Conservation (phyloP, 2,888 invertebrate species). For the Lasioglossum calceatum region DNA sequence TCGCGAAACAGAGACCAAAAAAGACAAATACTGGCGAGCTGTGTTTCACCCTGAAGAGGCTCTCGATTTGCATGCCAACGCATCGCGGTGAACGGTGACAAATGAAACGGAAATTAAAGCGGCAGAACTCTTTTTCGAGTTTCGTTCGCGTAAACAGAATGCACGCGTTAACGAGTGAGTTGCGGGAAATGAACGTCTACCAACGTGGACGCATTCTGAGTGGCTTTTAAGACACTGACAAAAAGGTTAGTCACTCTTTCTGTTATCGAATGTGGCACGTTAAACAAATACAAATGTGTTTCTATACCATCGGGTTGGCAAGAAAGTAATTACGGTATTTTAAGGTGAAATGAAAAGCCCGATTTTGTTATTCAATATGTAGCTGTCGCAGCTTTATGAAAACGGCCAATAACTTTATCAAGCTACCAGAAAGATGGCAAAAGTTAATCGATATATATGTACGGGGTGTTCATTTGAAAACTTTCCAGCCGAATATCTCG, state of each 20-base stretch:
- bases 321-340: no score
- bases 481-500: no score
- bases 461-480: no score
- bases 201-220: not conserved
- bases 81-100: conserved; percentile 25
- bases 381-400: no score
- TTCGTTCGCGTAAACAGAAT: conserved; percentile 9
- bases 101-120: conserved; percentile 33
- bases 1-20: conserved; percentile 15
- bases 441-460: no score
- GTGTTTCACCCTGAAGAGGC: not conserved
- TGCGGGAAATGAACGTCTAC: not conserved
- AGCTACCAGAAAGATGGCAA: no score
- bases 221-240: not conserved
- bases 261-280: not conserved
- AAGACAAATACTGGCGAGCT: conserved; percentile 4
- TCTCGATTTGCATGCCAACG: conserved; percentile 40
- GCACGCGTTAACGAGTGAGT: not conserved
- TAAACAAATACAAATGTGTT: no score
- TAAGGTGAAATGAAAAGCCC: no score
- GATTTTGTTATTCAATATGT: no score
- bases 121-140: not conserved
- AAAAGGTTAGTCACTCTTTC: not conserved
- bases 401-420: no score
- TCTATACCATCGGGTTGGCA: no score